A percentile compares a stretch with the other conserved stretches of the same genome.
Evolutionary conservation across 35 echinoderm and acorn worm species (phyloP).

Genomic region (Eucidaris tribuloides): DNA sequence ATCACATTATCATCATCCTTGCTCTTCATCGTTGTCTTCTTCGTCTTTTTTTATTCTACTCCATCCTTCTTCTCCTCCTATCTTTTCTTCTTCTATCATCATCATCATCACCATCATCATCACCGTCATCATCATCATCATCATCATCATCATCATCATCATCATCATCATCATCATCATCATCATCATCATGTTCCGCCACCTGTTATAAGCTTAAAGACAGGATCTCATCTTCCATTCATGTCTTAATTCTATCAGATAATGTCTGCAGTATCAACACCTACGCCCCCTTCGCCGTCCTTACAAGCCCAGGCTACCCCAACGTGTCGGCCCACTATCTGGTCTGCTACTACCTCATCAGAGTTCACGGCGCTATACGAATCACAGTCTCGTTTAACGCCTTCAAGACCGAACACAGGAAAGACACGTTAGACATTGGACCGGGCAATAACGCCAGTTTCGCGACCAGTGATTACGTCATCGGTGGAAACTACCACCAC

Average conservation of each 20-base stretch:
- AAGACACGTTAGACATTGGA: background rate
- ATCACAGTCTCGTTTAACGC: conserved; percentile 15
- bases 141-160: background rate
- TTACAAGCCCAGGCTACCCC: background rate
- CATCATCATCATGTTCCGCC: background rate
- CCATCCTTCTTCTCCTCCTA: too few species aligned
- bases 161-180: background rate
- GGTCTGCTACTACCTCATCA: conserved; percentile 12
- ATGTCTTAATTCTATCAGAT: too few species aligned
- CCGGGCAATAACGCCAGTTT: background rate
- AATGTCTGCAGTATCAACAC: background rate
- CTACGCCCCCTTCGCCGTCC: background rate
- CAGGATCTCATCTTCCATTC: too few species aligned
- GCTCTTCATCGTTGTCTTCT: too few species aligned
- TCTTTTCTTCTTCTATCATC: too few species aligned
- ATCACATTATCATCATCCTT: too few species aligned
- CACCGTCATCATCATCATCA: background rate
- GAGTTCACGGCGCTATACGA: background rate
- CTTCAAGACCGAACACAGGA: background rate
- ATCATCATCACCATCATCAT: background rate
- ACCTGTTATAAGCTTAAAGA: too few species aligned
- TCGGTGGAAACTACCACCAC: too few species aligned
- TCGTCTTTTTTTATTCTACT: too few species aligned
- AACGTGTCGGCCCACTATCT: background rate
- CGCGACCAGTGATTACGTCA: background rate